Percentiles rank a stretch among this genome's conserved stretches.
phyloP scores from a whole-genome alignment of 2,888 invertebrate species.

The Laspeyria flexula region DNA sequence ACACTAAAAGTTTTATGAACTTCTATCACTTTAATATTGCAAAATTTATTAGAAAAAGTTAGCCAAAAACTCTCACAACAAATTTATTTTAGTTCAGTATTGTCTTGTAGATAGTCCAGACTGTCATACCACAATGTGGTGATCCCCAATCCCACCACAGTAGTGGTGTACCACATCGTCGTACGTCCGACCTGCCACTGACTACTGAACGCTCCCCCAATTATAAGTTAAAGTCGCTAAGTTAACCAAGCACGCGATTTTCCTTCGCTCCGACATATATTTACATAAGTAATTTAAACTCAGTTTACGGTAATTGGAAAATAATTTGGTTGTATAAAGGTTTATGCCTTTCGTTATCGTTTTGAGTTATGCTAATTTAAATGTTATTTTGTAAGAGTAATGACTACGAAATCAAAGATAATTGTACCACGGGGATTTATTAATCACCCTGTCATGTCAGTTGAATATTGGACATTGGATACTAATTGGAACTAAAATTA shows the following conservation, averaged over 20 bases:
- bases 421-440: not conserved
- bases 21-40: not conserved
- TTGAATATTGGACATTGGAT: no score
- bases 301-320: slow-evolving; percentile 42
- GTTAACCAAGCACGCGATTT: slow-evolving; percentile 12
- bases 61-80: no score
- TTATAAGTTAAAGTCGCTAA: slow-evolving; percentile 21
- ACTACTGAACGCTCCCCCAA: slow-evolving; percentile 37
- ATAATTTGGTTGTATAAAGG: slow-evolving; percentile 45
- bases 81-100: not conserved
- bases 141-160: slow-evolving; percentile 3
- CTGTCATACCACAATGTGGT: not conserved
- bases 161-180: slow-evolving; percentile 9
- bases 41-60: not conserved
- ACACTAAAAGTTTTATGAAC: not conserved
- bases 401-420: not conserved
- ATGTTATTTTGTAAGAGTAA: not conserved
- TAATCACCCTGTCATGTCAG: no score
- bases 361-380: slow-evolving; percentile 6
- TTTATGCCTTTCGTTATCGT: slow-evolving; percentile 24
- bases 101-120: no score
- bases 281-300: slow-evolving; percentile 50
- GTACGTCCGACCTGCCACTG: slow-evolving; percentile 20
- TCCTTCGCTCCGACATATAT: slow-evolving; percentile 23
- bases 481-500: no score